These are phyloP conservation scores for Thalassoma bifasciatum DNA, from an alignment of 2,113 vertebrate species.

Conservation along the genomic window DNA sequence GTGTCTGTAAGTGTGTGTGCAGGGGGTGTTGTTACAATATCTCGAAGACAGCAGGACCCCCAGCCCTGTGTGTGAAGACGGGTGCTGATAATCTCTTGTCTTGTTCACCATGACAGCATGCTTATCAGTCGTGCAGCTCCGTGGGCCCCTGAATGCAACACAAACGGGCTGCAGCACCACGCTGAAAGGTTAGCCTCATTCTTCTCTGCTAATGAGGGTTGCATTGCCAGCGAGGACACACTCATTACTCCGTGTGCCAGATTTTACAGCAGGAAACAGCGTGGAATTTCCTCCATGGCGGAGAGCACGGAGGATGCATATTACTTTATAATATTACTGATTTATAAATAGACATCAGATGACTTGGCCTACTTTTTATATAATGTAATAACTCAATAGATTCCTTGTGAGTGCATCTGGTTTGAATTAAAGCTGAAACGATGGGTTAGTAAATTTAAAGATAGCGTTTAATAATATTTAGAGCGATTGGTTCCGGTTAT, in stretches of 20 bases:
- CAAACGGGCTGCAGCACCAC: conserved; percentile 37
- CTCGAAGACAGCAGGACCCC: conserved; percentile 65
- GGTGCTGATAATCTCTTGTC: conserved; percentile 68
- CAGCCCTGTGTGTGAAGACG: conserved; percentile 20
- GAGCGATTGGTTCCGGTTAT: too few relatives aligned
- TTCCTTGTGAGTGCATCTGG: background rate
- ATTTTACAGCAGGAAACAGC: conserved; percentile 33
- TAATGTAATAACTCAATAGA: background rate
- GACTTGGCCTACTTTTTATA: background rate
- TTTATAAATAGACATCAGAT: background rate
- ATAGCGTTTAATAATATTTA: background rate
- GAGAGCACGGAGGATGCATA: background rate
- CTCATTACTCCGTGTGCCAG: conserved; percentile 27
- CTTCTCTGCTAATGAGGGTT: conserved; percentile 38
- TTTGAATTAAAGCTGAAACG: background rate
- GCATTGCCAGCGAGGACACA: conserved; percentile 21
- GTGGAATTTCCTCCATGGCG: conserved; percentile 9
- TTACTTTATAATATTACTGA: background rate
- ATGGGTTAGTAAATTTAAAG: background rate
- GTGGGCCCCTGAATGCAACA: conserved; percentile 19
- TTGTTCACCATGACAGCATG: conserved; percentile 44
- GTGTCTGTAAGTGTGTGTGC: conserved; percentile 22
- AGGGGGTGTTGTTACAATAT: conserved; percentile 52
- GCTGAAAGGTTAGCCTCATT: conserved; percentile 38
- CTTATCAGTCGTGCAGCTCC: conserved; percentile 70